Evolutionary conservation across 2,888 invertebrate genomes (phyloP), one percentile per base, ranked within the genome.

Genomic region (Epinotia ramella): DNA sequence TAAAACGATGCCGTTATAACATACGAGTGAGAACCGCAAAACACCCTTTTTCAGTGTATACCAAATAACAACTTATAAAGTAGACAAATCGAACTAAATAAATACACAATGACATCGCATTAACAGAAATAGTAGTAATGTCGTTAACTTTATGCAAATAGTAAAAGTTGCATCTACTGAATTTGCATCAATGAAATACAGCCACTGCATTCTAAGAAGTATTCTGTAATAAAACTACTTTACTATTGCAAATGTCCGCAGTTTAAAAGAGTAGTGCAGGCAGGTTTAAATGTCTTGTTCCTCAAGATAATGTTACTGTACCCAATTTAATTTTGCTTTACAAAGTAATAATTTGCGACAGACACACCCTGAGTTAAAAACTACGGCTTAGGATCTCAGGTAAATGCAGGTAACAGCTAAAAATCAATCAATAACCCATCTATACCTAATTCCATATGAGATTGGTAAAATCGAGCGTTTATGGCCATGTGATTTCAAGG

Each of bases 91-190:
- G 49, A 16, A 49, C 4, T 49, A 46, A 65, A 49, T 65, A 65
- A 13, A 46, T 24, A 11, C 7, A 49, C 16, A 49, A n/a, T 18
- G 20, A 64, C 20, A 46, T 18, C 24, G 56, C 44, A 56, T 20
- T 62, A 4, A 56, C 56, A 18, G n/a, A 67, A 67, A 56, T 67
- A 53, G 28, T 16, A 60, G 28, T 66, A 63, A 16, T 24, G 18
- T 44, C 40, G 24, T 44, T 66, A 59, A 49, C 16, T 60, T 73
- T 66, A 66, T 67, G 73, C 73, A 73, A 67, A 67, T 73, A 20
- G 49, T 62, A 44, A 60, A 62, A 57, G 64, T 59, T 40, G 69
- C 66, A 68, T 74, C 57, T 33, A 70, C 57, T 20, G 7, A 46
- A 63, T 74, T 69, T 64, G 57, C 73, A 69, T 69, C 18, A 11